These are phyloP conservation scores for Xanthorhoe designata DNA, from an alignment of 2,888 invertebrate genomes.

Conservation along the genomic window DNA sequence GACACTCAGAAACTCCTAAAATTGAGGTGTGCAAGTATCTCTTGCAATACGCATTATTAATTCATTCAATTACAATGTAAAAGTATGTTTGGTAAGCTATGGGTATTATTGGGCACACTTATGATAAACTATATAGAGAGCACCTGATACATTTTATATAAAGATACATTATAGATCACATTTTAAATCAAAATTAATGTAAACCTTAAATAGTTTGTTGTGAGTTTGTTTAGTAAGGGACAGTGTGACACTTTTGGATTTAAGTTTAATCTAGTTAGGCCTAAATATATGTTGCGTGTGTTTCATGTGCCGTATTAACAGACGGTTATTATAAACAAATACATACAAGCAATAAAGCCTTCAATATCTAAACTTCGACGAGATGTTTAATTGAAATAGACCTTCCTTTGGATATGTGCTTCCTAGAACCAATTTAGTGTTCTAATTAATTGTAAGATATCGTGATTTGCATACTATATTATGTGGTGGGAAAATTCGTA, in stretches of 20 bases:
- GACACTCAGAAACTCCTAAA: too few relatives aligned
- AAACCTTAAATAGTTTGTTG: not conserved
- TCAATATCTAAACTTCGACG: slow-evolving; percentile 21
- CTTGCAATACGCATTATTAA: too few relatives aligned
- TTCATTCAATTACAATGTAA: too few relatives aligned
- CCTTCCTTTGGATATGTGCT: slow-evolving; percentile 15
- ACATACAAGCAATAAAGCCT: slow-evolving; percentile 22
- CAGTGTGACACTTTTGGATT: too few relatives aligned
- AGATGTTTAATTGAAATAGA: slow-evolving; percentile 15
- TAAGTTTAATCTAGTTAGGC: not conserved
- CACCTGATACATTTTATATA: too few relatives aligned
- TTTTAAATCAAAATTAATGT: too few relatives aligned
- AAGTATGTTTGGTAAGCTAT: too few relatives aligned
- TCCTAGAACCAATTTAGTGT: slow-evolving; percentile 11
- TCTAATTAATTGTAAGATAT: not conserved
- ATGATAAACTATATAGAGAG: too few relatives aligned
- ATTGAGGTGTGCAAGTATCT: too few relatives aligned
- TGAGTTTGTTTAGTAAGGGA: too few relatives aligned
- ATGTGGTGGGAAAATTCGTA: not conserved
- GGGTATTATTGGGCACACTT: too few relatives aligned
- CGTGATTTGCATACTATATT: not conserved
- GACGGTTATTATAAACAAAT: slow-evolving; percentile 1
- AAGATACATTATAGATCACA: not conserved
- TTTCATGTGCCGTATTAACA: slow-evolving; percentile 5
- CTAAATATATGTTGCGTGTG: not conserved